Evolutionary conservation across 2,888 invertebrate genomes (phyloP).

Genomic region (Caenorhabditis sp.): DNA sequence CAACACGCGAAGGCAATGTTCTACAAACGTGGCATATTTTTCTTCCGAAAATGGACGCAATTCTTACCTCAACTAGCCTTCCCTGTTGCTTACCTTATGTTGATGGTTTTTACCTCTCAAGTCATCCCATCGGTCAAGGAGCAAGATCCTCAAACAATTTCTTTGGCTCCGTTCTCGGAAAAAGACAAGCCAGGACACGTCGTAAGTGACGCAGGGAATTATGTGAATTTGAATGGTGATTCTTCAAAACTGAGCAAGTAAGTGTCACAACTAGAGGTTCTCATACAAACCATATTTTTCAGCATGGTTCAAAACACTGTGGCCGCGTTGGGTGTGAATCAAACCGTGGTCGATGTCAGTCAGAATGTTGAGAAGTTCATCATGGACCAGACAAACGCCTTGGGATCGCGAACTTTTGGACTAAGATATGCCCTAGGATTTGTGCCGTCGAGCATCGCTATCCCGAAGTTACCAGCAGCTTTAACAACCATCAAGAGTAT

Average conservation of each 20-base stretch:
- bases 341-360: slow-evolving; percentile 44
- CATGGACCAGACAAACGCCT: slow-evolving; percentile 44
- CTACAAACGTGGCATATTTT: slow-evolving; percentile 77
- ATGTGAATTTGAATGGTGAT: not conserved
- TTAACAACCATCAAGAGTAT: slow-evolving; percentile 36
- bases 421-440: slow-evolving; percentile 75
- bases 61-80: slow-evolving; percentile 78
- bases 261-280: too few relatives aligned
- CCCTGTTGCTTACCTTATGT: slow-evolving; percentile 70
- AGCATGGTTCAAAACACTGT: slow-evolving; percentile 50
- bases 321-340: slow-evolving; percentile 21
- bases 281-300: too few relatives aligned
- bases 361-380: slow-evolving; percentile 42
- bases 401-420: slow-evolving; percentile 73
- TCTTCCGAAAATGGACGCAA: slow-evolving; percentile 77
- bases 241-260: slow-evolving; percentile 40
- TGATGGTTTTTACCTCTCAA: slow-evolving; percentile 67
- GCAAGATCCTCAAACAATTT: slow-evolving; percentile 64
- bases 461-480: not conserved
- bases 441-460: slow-evolving; percentile 1
- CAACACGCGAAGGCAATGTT: slow-evolving; percentile 78
- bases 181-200: slow-evolving; percentile 51
- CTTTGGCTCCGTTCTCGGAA: slow-evolving; percentile 53
- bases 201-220: slow-evolving; percentile 30
- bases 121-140: slow-evolving; percentile 69